Conservation (phyloP, 2,113 vertebrate species). For the Phocoena phocoena region DNA sequence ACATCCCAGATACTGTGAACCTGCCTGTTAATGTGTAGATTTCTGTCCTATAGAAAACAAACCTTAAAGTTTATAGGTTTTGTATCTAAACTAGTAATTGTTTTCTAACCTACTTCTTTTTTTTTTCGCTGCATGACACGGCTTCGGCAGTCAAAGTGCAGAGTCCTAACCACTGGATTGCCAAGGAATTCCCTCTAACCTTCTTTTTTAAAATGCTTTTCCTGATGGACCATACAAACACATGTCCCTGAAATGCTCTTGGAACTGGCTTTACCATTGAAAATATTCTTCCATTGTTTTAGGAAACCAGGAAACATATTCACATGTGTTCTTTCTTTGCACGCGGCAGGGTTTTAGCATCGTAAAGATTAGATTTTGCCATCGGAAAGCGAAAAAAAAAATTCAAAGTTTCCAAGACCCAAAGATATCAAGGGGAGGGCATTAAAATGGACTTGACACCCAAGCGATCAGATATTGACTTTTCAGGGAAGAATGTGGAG, state of each 20-base stretch:
- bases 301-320: neutral
- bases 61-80: neutral
- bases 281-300: neutral
- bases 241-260: neutral
- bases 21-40: neutral
- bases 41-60: neutral
- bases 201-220: neutral
- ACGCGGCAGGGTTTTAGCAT: neutral
- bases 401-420: too few relatives aligned
- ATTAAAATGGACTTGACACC: neutral
- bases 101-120: neutral
- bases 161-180: too few relatives aligned
- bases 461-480: neutral
- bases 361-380: neutral
- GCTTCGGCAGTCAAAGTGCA: too few relatives aligned
- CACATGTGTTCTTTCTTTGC: neutral
- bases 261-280: neutral
- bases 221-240: neutral
- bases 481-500: neutral
- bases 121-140: rapidly evolving
- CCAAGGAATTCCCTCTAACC: too few relatives aligned
- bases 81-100: neutral
- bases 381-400: neutral
- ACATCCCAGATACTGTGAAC: neutral
- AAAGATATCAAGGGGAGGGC: too few relatives aligned